Evolutionary conservation across 2,888 invertebrate species (phyloP).

Genomic region (Erebia epiphron): DNA sequence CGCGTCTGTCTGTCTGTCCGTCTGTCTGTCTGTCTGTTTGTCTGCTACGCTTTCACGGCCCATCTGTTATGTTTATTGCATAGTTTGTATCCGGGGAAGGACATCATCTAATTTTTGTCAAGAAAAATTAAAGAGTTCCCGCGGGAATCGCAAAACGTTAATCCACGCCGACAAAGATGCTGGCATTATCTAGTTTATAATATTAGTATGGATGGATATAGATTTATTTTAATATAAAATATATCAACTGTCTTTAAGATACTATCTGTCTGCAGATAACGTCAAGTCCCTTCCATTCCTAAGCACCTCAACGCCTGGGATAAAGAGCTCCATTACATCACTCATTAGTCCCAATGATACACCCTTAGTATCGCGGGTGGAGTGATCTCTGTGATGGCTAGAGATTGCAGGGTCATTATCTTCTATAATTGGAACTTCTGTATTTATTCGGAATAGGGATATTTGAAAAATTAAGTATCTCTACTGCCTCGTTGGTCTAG

Average conservation of each 20-base stretch:
- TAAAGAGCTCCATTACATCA: conserved; percentile 54
- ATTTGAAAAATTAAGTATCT: neutral
- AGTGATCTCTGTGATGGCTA: conserved; percentile 19
- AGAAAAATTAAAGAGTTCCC: too few species aligned
- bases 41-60: too few species aligned
- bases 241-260: neutral
- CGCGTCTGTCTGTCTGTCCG: too few species aligned
- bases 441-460: neutral
- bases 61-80: too few species aligned
- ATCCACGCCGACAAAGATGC: too few species aligned
- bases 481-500: too few species aligned
- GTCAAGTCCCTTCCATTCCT: conserved; percentile 24
- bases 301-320: conserved; percentile 43
- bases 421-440: conserved; percentile 15
- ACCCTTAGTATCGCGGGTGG: conserved; percentile 34
- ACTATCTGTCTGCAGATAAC: conserved; percentile 39
- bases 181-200: too few species aligned
- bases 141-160: too few species aligned
- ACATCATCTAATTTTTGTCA: too few species aligned
- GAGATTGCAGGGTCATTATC: conserved; percentile 17
- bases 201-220: neutral
- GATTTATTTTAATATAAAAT: neutral
- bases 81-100: too few species aligned
- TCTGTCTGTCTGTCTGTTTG: too few species aligned
- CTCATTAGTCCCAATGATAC: conserved; percentile 49